Evolutionary conservation across 1,140 invertebrate species (phyloP), one percentile per base, ranked within the genome.

Genomic region (Hormaphis cornu): DNA sequence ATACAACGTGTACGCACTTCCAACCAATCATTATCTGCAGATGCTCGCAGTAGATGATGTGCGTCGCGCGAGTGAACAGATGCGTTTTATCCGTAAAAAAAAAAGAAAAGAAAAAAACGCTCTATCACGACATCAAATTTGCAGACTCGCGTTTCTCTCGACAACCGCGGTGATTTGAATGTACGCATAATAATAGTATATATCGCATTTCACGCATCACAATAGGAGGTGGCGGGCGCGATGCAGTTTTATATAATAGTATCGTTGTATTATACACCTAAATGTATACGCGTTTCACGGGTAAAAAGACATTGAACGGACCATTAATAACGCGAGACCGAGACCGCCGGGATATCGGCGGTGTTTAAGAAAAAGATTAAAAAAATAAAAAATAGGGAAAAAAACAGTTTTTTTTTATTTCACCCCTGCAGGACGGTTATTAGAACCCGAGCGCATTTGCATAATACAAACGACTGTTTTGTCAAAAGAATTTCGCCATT

Each of bases 291-390:
- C 3, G 33, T 58, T 58, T 58, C 54, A 58, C 54, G 54, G 54
- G 33, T 58, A 58, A 58, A 58, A 58, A 58, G 54, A 58, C 12
- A 40, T 58, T 40, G 54, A 40, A 58, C 54, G 54, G 35, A 58
- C 54, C 54, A 58, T 58, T 58, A 58, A 58, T 58, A 58, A 58
- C 35, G 54, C 54, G 54, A 58, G 40, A 58, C 54, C 9, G 54
- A 58, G 33, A 58, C 54, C 35, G 35, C 24, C 24, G 33, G 54
- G 22, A 20, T 40, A 16, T 4, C 9, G 30, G 30, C 30, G 9
- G 16, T 37, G 8, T 42, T 22, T 58, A 40, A 58, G 54, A 58
- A 40, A 58, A 40, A 37, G 30, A 10, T 10, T 3, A 20, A 16
- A 56, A 14, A 53, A n/a, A n/a, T n/a, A n/a, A n/a, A n/a, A n/a